These are phyloP conservation scores for Spinus olivaceus DNA, from an alignment of 2,797 vertebrate species.

Conservation along the genomic window DNA sequence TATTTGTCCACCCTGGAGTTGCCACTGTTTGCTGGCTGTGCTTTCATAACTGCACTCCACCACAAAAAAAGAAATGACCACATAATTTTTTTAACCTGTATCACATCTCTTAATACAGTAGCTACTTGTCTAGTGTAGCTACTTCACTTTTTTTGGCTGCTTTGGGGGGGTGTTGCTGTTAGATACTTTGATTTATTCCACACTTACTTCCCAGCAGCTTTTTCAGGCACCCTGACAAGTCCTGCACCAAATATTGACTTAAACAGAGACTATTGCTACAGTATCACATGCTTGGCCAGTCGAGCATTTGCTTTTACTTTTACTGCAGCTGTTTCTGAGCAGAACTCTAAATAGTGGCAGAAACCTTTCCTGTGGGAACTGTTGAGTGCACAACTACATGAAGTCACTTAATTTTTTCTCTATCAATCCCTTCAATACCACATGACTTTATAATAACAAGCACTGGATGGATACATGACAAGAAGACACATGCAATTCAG, in stretches of 20 bases:
- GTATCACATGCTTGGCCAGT: not conserved
- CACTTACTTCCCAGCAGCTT: not conserved
- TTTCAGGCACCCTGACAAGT: not conserved
- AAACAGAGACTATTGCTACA: not conserved
- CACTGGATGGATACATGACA: fast-evolving
- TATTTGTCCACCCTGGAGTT: not conserved
- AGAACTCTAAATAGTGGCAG: not conserved
- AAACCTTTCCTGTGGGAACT: not conserved
- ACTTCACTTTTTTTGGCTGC: not conserved
- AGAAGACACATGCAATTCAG: not conserved
- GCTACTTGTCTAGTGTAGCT: not conserved
- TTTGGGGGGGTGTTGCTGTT: not conserved
- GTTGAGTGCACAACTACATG: fast-evolving
- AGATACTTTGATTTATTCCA: not conserved
- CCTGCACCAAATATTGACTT: not conserved
- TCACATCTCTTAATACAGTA: not conserved
- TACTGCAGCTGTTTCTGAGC: not conserved
- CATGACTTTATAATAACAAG: not conserved
- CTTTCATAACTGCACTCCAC: not conserved
- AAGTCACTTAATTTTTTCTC: not conserved
- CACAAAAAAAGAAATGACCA: not conserved
- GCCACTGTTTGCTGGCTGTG: not conserved
- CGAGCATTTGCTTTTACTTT: not conserved
- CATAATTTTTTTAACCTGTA: fast-evolving
- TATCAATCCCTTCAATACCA: fast-evolving